Base-by-base conservation (phyloP, 30 jellyfish, hydroid and myxozoan species). In the Rhopilema esculentum region DNA sequence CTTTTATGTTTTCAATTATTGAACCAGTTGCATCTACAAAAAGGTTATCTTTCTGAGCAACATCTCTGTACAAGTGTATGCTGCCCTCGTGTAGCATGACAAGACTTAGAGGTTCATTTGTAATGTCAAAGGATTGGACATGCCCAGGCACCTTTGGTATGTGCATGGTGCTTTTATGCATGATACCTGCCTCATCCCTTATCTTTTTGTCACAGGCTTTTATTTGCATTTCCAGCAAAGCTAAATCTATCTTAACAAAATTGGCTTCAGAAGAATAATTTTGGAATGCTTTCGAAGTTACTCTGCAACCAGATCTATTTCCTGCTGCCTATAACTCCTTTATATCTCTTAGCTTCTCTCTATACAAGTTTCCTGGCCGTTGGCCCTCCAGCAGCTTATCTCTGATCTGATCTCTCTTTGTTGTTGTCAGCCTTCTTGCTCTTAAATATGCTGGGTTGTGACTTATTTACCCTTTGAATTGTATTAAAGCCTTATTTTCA, bases 271-370 rank as follows among this genome's bases (percentile, higher is more conserved):
- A 16, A 19, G 49, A 21, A 68, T 7, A 7, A 20, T 68, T 68
- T 29, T 68, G 79, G 51, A 68, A 68, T 21, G 51, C 79, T 68
- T 68, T 68, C 16, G 49, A 4, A 6, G 79, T 68, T 19, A 63
- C 72, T 1, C 79, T 49, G 30, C 79, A 68, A 8, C 21, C 79
- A 68, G 49, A 21, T 27, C 79, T 68, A 20, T 68, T 68, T 16
- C 79, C 79, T 17, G 79, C 50, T 49, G 21, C 79, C 15, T 21
- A 68, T 68, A 6, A 16, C 30, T 24, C 50, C 51, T 24, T 15
- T 19, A 68, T 68, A 4, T 24, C 21, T 68, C 24, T 21, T 16
- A 68, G 51, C 20, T 2, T 68, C 79, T 68, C 79, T 68, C 79
- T 24, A 68, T 24, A 8, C 50, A 68, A 27, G 21, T 16, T 65